Evolutionary conservation across 1,140 invertebrate genomes (phyloP).

Genomic region (Dolichoris vasculosae): DNA sequence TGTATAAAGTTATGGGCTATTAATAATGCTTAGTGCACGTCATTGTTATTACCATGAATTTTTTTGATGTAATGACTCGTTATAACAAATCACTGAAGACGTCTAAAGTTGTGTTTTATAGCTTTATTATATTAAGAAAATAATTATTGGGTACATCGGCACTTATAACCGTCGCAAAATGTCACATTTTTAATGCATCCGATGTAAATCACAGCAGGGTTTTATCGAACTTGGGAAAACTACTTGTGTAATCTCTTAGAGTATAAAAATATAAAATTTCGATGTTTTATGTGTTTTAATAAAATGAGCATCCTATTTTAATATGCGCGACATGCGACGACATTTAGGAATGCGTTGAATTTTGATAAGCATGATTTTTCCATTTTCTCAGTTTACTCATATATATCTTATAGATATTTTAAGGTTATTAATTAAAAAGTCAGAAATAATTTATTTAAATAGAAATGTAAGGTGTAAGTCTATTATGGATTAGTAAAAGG

Average conservation of each 20-base stretch:
- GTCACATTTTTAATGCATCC: slow-evolving; percentile 1
- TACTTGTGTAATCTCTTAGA: not conserved
- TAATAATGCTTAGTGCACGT: slow-evolving; percentile 29
- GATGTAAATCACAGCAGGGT: slow-evolving; percentile 11
- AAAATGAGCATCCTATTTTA: not conserved
- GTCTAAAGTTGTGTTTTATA: slow-evolving; percentile 14
- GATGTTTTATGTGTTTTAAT: not conserved
- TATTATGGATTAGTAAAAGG: not conserved
- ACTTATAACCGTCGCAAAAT: not conserved
- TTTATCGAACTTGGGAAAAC: not conserved
- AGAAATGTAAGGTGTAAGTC: not conserved
- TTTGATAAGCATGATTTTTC: not conserved
- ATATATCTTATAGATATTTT: not conserved
- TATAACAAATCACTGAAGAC: slow-evolving; percentile 28
- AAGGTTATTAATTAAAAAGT: not conserved
- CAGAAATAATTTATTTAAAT: not conserved
- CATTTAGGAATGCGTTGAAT: not conserved
- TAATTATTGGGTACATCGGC: slow-evolving; percentile 17
- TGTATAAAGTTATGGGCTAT: slow-evolving; percentile 29
- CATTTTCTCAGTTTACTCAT: not conserved
- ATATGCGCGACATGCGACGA: not conserved
- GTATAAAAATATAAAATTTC: not conserved
- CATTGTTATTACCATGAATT: not conserved
- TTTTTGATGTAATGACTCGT: slow-evolving; percentile 20
- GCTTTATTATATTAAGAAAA: slow-evolving; percentile 39